Percentiles rank a stretch among this genome's conserved stretches.
These are phyloP conservation scores for Pseudochaenichthys georgianus DNA, from an alignment of 2,797 vertebrate species.

Conservation along the genomic window DNA sequence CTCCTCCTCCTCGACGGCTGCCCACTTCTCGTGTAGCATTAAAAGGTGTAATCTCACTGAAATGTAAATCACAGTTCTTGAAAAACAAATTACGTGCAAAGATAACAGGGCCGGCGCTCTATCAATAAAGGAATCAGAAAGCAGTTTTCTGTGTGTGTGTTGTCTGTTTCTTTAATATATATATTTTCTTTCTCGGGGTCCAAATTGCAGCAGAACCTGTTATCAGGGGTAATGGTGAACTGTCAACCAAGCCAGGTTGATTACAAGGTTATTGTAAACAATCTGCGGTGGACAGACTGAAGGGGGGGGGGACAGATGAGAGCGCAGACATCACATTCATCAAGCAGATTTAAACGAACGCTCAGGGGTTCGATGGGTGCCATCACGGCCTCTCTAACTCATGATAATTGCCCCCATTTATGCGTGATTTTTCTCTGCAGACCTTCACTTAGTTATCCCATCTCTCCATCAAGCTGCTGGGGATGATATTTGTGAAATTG, in stretches of 20 bases:
- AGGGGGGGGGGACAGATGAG: conserved; percentile 43
- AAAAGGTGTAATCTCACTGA: conserved; percentile 95
- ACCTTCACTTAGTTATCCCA: conserved; percentile 58
- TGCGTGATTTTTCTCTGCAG: conserved; percentile 56
- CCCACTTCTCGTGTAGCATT: conserved; percentile 90
- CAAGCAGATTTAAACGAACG: conserved; percentile 83
- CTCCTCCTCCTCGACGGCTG: conserved; percentile 70
- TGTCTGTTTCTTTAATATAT: conserved; percentile 48
- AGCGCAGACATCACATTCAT: conserved; percentile 83
- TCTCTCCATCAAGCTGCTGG: conserved; percentile 64
- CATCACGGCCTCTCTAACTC: conserved; percentile 72
- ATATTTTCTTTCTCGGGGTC: conserved; percentile 79
- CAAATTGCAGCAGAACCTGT: conserved; percentile 87
- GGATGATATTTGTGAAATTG: conserved; percentile 52
- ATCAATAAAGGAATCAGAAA: conserved; percentile 85
- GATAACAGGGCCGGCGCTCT: conserved; percentile 86
- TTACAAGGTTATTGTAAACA: conserved; percentile 91
- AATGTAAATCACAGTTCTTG: conserved; percentile 96
- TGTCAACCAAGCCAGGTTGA: conserved; percentile 87
- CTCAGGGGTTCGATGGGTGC: conserved; percentile 58
- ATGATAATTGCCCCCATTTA: conserved; percentile 75
- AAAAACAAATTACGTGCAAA: conserved; percentile 92
- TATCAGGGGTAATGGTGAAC: conserved; percentile 89
- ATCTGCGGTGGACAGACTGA: conserved; percentile 76
- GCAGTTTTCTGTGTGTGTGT: conserved; percentile 1